phyloP scores from a whole-genome alignment of 2,888 invertebrate genomes.

The Epistrophe eligans region DNA sequence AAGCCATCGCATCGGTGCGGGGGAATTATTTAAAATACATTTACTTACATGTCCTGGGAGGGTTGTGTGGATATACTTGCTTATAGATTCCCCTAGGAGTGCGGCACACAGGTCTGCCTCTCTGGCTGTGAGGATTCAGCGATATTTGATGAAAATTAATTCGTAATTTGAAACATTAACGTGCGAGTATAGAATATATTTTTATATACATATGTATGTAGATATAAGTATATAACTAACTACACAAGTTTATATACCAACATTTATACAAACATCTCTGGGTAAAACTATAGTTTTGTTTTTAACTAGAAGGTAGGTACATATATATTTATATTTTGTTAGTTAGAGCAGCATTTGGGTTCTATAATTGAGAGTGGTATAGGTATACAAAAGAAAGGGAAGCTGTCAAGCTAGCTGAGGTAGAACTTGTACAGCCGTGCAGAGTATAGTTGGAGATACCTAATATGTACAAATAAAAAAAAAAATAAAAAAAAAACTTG shows the following conservation, averaged over 20 bases:
- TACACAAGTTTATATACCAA: background rate
- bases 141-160: slow-evolving; percentile 76
- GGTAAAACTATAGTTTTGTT: slow-evolving; percentile 22
- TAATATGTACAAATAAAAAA: background rate
- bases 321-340: slow-evolving; percentile 3
- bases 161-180: slow-evolving; percentile 75
- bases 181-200: slow-evolving; percentile 47
- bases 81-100: slow-evolving; percentile 58
- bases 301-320: slow-evolving; percentile 9
- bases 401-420: slow-evolving; percentile 15
- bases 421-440: background rate
- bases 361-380: background rate
- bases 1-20: background rate
- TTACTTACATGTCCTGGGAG: slow-evolving; percentile 73
- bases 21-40: slow-evolving; percentile 75
- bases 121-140: slow-evolving; percentile 42
- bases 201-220: background rate
- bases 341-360: slow-evolving; percentile 1
- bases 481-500: slow-evolving; percentile 19
- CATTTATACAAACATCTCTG: background rate
- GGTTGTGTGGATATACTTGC: slow-evolving; percentile 60
- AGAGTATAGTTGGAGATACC: background rate
- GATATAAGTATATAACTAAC: background rate
- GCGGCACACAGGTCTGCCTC: slow-evolving; percentile 30
- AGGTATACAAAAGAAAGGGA: slow-evolving; percentile 1